phyloP scores from a whole-genome alignment of 2,797 vertebrate species.

The Eremophila alpestris region DNA sequence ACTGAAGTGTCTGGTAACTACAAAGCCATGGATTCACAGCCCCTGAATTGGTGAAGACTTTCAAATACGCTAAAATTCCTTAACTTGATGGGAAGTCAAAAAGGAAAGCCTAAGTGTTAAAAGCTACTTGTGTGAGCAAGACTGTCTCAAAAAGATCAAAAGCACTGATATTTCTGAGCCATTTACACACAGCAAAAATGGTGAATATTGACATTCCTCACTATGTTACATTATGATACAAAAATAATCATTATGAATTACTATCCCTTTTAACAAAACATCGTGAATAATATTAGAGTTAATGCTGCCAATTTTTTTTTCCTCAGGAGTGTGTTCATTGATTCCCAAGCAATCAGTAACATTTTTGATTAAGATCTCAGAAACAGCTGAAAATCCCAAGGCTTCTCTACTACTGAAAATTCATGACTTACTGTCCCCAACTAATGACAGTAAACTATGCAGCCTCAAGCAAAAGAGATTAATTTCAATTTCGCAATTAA shows the following conservation, averaged over 20 bases:
- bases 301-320: background rate
- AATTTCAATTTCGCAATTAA: constrained; percentile 81
- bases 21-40: background rate
- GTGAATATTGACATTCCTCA: background rate
- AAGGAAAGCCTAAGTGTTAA: background rate
- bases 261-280: background rate
- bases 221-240: background rate
- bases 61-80: background rate
- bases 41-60: background rate
- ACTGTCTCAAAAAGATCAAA: background rate
- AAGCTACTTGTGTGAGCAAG: background rate
- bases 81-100: background rate
- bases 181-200: background rate
- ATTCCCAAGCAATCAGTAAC: constrained; percentile 74
- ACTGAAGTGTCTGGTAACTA: background rate
- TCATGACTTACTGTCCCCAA: constrained; percentile 82
- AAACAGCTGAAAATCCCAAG: constrained; percentile 83
- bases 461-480: constrained; percentile 80
- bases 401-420: constrained; percentile 81
- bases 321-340: constrained; percentile 72
- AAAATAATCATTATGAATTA: background rate
- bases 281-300: constrained; percentile 23
- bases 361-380: constrained; percentile 79
- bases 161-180: background rate
- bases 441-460: constrained; percentile 85